These are phyloP conservation scores for Scolanthus callimorphus DNA, from an alignment of 92 coral and sea anemone genomes.

Conservation along the genomic window DNA sequence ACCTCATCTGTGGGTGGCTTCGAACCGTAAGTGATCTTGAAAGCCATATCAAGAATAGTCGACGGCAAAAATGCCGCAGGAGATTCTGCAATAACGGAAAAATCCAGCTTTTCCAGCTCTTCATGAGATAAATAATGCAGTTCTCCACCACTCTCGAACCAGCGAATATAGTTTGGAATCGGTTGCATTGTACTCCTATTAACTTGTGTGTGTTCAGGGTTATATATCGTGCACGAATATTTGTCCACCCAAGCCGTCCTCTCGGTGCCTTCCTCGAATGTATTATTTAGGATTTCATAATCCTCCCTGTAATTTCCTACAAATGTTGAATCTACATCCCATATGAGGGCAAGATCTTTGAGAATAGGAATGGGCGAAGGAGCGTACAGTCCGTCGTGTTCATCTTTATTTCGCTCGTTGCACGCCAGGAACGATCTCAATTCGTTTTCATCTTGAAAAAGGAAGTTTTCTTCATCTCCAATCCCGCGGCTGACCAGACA, in stretches of 20 bases:
- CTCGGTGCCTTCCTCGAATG: slow-evolving; percentile 7
- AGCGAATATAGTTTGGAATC: slow-evolving; percentile 16
- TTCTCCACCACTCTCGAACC: slow-evolving; percentile 6
- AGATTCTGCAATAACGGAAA: slow-evolving; percentile 4
- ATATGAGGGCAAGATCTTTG: background rate
- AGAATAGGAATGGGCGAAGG: background rate
- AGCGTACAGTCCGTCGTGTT: background rate
- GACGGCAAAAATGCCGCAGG: slow-evolving; percentile 30
- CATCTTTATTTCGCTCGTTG: slow-evolving; percentile 1
- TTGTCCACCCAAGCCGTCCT: slow-evolving; percentile 18
- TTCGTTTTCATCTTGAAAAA: slow-evolving; percentile 34
- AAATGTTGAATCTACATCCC: slow-evolving; percentile 5
- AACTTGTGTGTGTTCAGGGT: background rate
- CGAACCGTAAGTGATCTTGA: slow-evolving; percentile 9
- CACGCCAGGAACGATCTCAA: slow-evolving; percentile 17
- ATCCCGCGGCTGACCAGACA: slow-evolving; percentile 8
- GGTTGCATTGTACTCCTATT: slow-evolving; percentile 2
- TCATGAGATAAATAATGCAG: slow-evolving; percentile 7
- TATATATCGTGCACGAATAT: slow-evolving; percentile 1
- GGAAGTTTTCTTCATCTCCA: slow-evolving; percentile 6
- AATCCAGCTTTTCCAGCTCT: background rate
- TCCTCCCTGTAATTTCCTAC: slow-evolving; percentile 17
- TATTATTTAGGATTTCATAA: slow-evolving; percentile 7
- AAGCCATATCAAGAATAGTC: slow-evolving; percentile 17
- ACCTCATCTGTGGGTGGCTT: slow-evolving; percentile 7